Conservation (phyloP, 1,140 invertebrate species). For the Antheraea mylitta region DNA sequence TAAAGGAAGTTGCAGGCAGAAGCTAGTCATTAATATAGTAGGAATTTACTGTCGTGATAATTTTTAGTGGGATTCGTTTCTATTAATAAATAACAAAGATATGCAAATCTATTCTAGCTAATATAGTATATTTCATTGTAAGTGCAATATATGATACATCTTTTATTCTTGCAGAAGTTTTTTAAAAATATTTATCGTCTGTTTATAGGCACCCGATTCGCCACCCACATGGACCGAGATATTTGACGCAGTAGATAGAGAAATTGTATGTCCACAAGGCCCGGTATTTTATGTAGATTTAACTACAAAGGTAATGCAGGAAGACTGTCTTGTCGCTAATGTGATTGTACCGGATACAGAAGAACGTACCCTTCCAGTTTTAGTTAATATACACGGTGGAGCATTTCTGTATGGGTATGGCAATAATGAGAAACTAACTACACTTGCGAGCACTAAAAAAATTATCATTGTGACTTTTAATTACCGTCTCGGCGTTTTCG, state of each 20-base stretch:
- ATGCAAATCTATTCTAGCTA: too few species aligned
- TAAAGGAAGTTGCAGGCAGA: too few species aligned
- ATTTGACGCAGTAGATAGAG: constrained; percentile 28
- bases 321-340: constrained; percentile 14
- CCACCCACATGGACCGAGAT: constrained; percentile 27
- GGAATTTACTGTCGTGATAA: too few species aligned
- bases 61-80: too few species aligned
- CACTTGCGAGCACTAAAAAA: constrained; percentile 5
- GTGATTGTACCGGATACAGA: constrained; percentile 20
- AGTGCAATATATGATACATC: too few species aligned
- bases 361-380: constrained; percentile 14
- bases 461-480: constrained; percentile 21
- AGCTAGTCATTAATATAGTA: too few species aligned
- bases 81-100: too few species aligned
- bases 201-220: constrained; percentile 33
- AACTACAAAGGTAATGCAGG: constrained; percentile 7
- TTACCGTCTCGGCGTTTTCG: constrained; percentile 18
- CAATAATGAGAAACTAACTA: constrained; percentile 3
- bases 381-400: constrained; percentile 20
- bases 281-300: background rate
- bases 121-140: too few species aligned
- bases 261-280: constrained; percentile 34
- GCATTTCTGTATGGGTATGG: constrained; percentile 18
- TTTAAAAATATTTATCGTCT: too few species aligned
- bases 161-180: too few species aligned